Conservation (phyloP, 2,888 invertebrate genomes). For the Ennomos erosarius region DNA sequence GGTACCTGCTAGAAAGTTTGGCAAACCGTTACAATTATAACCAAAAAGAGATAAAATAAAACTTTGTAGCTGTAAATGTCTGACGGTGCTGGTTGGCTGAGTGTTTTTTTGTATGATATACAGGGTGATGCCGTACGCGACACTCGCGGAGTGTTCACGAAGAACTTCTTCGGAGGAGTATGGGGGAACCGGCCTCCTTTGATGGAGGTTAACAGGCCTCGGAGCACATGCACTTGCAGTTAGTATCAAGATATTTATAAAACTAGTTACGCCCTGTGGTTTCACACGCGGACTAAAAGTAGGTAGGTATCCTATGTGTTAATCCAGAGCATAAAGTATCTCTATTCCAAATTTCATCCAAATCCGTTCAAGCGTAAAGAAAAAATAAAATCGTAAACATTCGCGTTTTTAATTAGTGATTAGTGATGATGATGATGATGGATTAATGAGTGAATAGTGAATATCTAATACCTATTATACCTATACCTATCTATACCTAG, state of each 20-base stretch:
- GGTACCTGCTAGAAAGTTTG: slow-evolving; percentile 12
- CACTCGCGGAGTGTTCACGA: slow-evolving; percentile 66
- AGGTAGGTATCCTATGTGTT: too few species aligned
- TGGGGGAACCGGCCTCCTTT: slow-evolving; percentile 89
- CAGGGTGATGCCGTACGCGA: slow-evolving; percentile 62
- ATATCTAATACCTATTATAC: too few species aligned
- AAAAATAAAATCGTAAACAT: too few species aligned
- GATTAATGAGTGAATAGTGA: too few species aligned
- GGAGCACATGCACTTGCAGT: slow-evolving; percentile 88
- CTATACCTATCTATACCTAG: too few species aligned
- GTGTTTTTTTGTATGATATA: slow-evolving; percentile 15
- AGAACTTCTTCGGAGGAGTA: slow-evolving; percentile 85
- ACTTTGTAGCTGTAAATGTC: slow-evolving; percentile 13
- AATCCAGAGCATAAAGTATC: too few species aligned
- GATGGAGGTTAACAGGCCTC: slow-evolving; percentile 75
- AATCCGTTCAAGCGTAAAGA: too few species aligned
- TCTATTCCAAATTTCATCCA: too few species aligned
- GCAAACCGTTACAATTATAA: slow-evolving; percentile 17
- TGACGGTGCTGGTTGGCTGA: neutral
- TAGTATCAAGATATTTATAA: slow-evolving; percentile 62
- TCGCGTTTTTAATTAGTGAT: too few species aligned
- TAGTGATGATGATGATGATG: too few species aligned
- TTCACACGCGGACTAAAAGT: too few species aligned
- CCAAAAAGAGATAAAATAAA: slow-evolving; percentile 6
- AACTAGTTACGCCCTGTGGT: too few species aligned